These are phyloP conservation scores for Xenopus borealis DNA, from an alignment of 2,113 vertebrate genomes.

Conservation along the genomic window DNA sequence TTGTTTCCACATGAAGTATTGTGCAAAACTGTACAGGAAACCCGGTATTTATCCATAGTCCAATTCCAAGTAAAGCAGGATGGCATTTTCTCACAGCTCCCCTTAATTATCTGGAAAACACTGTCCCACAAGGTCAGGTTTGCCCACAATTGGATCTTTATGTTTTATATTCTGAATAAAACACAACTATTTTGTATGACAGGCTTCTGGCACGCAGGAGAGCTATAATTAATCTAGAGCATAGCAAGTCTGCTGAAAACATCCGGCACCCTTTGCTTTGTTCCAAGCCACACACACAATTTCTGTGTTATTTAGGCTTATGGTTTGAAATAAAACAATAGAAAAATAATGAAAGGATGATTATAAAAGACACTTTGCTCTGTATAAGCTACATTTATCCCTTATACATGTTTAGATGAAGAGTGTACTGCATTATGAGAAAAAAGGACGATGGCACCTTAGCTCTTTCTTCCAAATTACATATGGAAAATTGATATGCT, in stretches of 20 bases:
- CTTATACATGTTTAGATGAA: constrained; percentile 18
- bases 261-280: constrained; percentile 18
- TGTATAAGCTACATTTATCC: neutral
- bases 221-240: constrained; percentile 19
- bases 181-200: constrained; percentile 4
- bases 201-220: constrained; percentile 23
- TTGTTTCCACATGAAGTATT: no score
- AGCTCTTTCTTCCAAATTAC: no score
- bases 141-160: constrained; percentile 35
- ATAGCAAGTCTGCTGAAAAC: constrained; percentile 21
- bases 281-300: constrained; percentile 7
- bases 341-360: constrained; percentile 9
- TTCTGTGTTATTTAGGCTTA: constrained; percentile 1
- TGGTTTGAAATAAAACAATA: neutral
- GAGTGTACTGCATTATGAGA: neutral
- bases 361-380: constrained; percentile 21
- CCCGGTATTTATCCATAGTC: no score
- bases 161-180: constrained; percentile 13
- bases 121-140: neutral
- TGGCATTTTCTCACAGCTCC: constrained; percentile 7
- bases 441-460: no score
- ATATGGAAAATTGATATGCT: no score
- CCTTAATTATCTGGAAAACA: neutral
- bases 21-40: no score
- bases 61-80: no score